Evolutionary conservation across 1,140 invertebrate genomes (phyloP).

Genomic region (Heterodera carotae): DNA sequence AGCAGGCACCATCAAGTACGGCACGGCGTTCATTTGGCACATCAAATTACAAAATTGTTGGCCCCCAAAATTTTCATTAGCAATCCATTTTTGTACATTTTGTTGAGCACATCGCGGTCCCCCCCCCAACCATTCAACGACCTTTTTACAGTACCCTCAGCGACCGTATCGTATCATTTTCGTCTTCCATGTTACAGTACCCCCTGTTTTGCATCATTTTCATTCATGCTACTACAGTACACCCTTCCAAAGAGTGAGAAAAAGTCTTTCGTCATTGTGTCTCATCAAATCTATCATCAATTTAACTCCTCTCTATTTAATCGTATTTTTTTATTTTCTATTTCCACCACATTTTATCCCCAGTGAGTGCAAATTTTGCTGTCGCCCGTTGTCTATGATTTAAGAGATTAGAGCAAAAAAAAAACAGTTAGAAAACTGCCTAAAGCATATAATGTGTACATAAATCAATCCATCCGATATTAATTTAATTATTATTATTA

Average conservation of each 20-base stretch:
- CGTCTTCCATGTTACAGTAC: not conserved
- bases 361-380: not conserved
- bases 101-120: too few relatives aligned
- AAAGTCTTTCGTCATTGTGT: not conserved
- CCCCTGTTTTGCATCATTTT: not conserved
- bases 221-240: not conserved
- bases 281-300: not conserved
- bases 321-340: not conserved
- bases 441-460: not conserved
- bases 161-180: not conserved
- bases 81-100: not conserved
- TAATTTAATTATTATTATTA: too few relatives aligned
- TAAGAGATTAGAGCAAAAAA: too few relatives aligned
- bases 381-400: not conserved
- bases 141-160: too few relatives aligned
- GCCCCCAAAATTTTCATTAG: not conserved
- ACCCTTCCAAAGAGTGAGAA: not conserved
- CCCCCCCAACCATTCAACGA: too few relatives aligned
- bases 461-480: too few relatives aligned
- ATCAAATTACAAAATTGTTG: too few relatives aligned
- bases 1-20: too few relatives aligned
- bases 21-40: too few relatives aligned
- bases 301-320: not conserved
- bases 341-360: not conserved
- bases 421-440: not conserved